Conservation (phyloP, 2,888 invertebrate genomes). For the Macropis europaea region DNA sequence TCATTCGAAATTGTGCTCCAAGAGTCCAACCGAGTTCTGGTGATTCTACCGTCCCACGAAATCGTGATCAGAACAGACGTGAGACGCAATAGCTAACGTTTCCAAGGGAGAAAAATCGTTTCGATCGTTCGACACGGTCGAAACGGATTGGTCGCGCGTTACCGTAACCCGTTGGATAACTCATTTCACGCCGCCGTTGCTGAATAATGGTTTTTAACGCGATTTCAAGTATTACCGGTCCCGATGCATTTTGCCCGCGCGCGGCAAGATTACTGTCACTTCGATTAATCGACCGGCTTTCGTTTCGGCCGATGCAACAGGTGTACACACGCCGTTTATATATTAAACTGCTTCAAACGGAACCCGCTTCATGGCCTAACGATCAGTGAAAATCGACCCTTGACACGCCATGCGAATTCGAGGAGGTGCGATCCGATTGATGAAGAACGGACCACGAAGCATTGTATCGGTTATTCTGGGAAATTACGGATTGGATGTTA, state of each 20-base stretch:
- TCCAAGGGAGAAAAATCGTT: no score
- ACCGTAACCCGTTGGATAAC: not conserved
- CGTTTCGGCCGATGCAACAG: constrained; percentile 49
- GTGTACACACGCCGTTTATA: constrained; percentile 34
- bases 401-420: not conserved
- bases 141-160: no score
- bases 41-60: no score
- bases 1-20: no score
- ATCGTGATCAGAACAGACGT: no score
- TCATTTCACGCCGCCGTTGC: not conserved
- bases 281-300: constrained; percentile 51
- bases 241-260: not conserved
- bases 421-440: not conserved
- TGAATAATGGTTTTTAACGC: constrained; percentile 24
- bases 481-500: no score
- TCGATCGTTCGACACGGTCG: no score
- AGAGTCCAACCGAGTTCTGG: no score
- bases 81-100: no score
- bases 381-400: not conserved
- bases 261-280: constrained; percentile 47
- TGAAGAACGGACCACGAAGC: not conserved
- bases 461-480: no score
- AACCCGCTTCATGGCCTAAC: constrained; percentile 1
- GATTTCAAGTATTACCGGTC: constrained; percentile 42
- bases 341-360: constrained; percentile 18